A percentile compares a stretch with the other conserved stretches of the same genome.
Evolutionary conservation across 37 sponge, comb jelly and placozoan species (phyloP).

Genomic region (Diacarnus erythraeanus): DNA sequence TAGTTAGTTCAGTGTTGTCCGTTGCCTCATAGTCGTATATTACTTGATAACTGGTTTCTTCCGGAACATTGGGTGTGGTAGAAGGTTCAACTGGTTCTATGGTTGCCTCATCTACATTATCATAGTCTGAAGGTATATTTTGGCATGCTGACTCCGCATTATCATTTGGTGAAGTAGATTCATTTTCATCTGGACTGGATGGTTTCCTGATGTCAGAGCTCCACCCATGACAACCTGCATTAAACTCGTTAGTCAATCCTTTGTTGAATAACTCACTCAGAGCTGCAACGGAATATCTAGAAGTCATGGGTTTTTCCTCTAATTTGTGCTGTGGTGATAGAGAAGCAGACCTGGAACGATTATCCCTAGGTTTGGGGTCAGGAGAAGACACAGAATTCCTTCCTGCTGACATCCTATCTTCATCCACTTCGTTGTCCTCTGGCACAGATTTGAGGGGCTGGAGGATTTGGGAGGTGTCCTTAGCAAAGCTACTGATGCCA

Average conservation of each 20-base stretch:
- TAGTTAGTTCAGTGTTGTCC: slow-evolving; percentile 59
- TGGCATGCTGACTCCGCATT: neutral
- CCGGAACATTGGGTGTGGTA: neutral
- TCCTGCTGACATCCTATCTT: neutral
- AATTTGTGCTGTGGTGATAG: neutral
- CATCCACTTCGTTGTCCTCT: slow-evolving; percentile 15
- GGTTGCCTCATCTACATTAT: neutral
- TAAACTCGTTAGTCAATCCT: neutral
- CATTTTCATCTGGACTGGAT: neutral
- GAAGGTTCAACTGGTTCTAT: neutral
- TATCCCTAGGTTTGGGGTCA: neutral
- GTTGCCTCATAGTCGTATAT: slow-evolving; percentile 68
- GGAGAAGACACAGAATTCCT: neutral
- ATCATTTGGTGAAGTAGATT: neutral
- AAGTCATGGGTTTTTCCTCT: neutral
- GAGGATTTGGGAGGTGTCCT: slow-evolving; percentile 17
- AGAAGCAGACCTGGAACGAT: neutral
- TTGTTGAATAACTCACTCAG: slow-evolving; percentile 19
- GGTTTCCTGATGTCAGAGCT: neutral
- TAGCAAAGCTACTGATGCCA: neutral
- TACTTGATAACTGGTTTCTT: slow-evolving; percentile 55
- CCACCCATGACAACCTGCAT: neutral
- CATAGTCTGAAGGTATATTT: neutral
- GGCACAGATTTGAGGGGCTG: neutral
- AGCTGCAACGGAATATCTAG: neutral